phyloP scores from a whole-genome alignment of 2,888 invertebrate species.

The Noctuana brunneofusca region DNA sequence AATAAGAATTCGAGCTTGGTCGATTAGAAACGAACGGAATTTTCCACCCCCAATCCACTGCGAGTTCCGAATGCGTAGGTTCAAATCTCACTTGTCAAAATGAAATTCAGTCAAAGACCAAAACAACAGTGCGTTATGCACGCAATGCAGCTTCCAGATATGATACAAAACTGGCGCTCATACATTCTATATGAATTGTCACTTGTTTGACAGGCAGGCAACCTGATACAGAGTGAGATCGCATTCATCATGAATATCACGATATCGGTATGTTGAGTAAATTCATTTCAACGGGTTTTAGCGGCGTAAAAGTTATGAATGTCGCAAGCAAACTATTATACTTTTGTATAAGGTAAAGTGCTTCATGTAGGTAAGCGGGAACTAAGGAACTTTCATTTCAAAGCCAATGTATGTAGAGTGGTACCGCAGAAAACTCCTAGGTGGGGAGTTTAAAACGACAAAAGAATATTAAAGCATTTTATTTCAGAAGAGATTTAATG shows the following conservation, averaged over 20 bases:
- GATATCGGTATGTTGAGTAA: not conserved
- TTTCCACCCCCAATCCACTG: no score
- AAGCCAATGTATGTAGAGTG: not conserved
- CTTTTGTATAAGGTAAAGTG: not conserved
- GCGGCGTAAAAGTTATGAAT: not conserved
- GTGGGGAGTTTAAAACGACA: not conserved
- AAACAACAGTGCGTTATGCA: no score
- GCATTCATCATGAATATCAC: not conserved
- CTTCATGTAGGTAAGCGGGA: not conserved
- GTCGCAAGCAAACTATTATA: conserved; percentile 1
- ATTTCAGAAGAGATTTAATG: no score
- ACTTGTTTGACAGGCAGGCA: not conserved
- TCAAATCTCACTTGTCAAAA: no score
- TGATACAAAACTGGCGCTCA: no score
- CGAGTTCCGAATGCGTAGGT: no score
- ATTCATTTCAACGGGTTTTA: not conserved
- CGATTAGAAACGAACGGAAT: no score
- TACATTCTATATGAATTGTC: conserved; percentile 1
- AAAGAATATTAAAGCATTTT: not conserved
- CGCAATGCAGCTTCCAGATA: no score
- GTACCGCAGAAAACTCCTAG: not conserved
- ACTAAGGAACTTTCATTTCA: not conserved
- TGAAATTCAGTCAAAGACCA: no score
- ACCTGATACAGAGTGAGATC: not conserved
- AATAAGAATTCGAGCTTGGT: no score